These are phyloP conservation scores for Synanthedon formicaeformis DNA, from an alignment of 2,888 invertebrate species.

Conservation along the genomic window DNA sequence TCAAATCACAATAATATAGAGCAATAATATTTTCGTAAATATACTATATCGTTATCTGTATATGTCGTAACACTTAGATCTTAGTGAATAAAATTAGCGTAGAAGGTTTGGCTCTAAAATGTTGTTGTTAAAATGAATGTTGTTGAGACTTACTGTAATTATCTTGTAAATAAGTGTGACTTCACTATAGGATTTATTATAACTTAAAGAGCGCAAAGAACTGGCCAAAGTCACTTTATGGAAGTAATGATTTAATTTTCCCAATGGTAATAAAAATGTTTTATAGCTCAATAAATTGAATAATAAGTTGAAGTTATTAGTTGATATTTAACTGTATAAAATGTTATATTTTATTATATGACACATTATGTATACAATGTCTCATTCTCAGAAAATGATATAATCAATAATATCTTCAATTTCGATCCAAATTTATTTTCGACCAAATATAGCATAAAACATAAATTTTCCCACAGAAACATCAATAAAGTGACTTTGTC, in stretches of 20 bases:
- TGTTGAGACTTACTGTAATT: not conserved
- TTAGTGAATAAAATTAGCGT: not conserved
- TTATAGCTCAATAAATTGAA: not conserved
- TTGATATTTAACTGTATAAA: too few species aligned
- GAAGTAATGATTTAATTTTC: not conserved
- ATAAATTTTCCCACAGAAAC: too few species aligned
- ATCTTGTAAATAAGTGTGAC: not conserved
- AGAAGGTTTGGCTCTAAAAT: not conserved
- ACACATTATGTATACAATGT: too few species aligned
- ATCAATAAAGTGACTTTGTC: too few species aligned
- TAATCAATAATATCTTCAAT: too few species aligned
- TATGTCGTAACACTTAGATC: constrained; percentile 45
- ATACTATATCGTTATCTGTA: constrained; percentile 38
- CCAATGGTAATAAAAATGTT: not conserved
- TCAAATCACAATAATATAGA: constrained; percentile 32
- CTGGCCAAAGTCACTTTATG: not conserved
- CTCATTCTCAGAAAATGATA: too few species aligned
- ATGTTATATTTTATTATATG: too few species aligned
- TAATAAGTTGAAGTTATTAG: too few species aligned
- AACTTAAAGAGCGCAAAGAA: not conserved
- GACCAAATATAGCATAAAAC: too few species aligned
- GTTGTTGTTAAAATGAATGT: not conserved
- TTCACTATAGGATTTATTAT: not conserved
- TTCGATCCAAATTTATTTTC: too few species aligned
- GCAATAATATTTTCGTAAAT: constrained; percentile 29